These are phyloP conservation scores for Incurvaria masculella DNA, from an alignment of 2,888 invertebrate genomes.

Conservation along the genomic window DNA sequence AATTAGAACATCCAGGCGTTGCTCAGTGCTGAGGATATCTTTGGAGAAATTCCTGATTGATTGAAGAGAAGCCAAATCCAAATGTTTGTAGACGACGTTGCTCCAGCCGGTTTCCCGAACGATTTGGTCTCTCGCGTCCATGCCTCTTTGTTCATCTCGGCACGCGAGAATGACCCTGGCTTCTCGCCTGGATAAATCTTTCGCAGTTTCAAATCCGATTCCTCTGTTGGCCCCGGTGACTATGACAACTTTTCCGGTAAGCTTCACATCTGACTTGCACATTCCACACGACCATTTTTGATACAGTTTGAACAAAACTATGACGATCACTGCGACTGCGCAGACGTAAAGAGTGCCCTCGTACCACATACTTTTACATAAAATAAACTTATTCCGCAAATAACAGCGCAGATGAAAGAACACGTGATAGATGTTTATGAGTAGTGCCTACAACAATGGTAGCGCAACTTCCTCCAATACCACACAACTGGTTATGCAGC, in stretches of 20 bases:
- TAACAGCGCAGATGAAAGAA: too few relatives aligned
- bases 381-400: too few relatives aligned
- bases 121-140: constrained; percentile 38
- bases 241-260: constrained; percentile 80
- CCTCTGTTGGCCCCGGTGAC: constrained; percentile 83
- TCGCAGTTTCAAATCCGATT: constrained; percentile 74
- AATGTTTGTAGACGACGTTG: constrained; percentile 33
- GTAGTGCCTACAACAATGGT: too few relatives aligned
- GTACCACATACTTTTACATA: too few relatives aligned
- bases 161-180: constrained; percentile 80
- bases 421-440: too few relatives aligned
- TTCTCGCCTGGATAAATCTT: constrained; percentile 67
- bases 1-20: constrained; percentile 55
- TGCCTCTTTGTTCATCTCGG: constrained; percentile 65
- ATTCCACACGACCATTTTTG: constrained; percentile 18
- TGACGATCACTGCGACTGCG: too few relatives aligned
- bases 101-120: constrained; percentile 25
- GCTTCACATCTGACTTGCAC: constrained; percentile 28
- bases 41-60: constrained; percentile 61
- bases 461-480: too few relatives aligned
- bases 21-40: constrained; percentile 47
- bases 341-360: too few relatives aligned
- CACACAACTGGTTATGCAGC: too few relatives aligned
- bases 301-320: background rate
- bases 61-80: constrained; percentile 50